Evolutionary conservation across 2,113 vertebrate genomes (phyloP), one percentile per base, ranked within the genome.

Genomic region (Poeciliopsis retropinna): DNA sequence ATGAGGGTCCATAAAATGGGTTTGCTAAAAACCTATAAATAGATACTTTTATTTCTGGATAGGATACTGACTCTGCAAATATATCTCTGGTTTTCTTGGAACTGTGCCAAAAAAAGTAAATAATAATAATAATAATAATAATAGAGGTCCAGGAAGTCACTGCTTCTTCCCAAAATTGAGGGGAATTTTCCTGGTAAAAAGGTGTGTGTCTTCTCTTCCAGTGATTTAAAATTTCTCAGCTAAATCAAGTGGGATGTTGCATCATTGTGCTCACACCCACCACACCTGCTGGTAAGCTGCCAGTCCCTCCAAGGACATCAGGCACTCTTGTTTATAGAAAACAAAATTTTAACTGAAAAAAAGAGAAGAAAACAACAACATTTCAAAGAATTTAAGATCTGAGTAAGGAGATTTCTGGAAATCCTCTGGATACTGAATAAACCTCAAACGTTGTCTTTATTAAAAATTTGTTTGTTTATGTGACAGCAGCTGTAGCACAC

Each of bases 31-130:
- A 47, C 44, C 14, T 47, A 15, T 17, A 32, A 54, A 51, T 47
- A 19, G 12, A 30, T 51, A 15, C 30, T 30, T 27, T 44, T 17
- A 29, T 31, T 54, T 32, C 44, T 31, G 25, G 39, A 27, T 3
- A 29, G 14, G 27, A 14, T 29, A 15, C 4, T 17, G 0, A n/a
- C 15, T 44, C 8, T 13, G 0, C 1, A 22, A 5, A 39, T 4
- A 11, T 8, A 5, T 67, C 1, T 14, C 27, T 30, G 9, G 25
- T 22, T 68, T 68, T 44, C 28, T 31, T 29, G 67, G 31, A 54
- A 54, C 28, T 8, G 6, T 19, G 29, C 8, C 1, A 13, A 8
- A 27, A 17, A 30, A 31, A 54, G 31, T 8, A 44, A 67, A 6
- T 1, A 27, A 37, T 34, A 34, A 34, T 37, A 37, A 37, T 12